Conservation (phyloP, 2,888 invertebrate genomes). For the Corbicula japonica region DNA sequence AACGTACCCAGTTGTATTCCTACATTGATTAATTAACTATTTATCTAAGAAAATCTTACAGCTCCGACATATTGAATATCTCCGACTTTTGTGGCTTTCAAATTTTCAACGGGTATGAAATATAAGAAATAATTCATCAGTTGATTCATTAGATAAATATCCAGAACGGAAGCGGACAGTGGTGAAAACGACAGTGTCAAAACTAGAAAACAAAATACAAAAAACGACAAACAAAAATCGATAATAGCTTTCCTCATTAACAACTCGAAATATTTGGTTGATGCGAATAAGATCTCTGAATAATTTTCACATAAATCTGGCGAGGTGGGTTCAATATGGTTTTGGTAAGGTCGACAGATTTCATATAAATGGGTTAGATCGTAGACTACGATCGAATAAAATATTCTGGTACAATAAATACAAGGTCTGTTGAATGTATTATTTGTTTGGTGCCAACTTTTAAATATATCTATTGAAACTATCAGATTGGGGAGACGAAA, state of each 20-base stretch:
- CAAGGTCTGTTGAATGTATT: slow-evolving; percentile 32
- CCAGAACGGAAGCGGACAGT: slow-evolving; percentile 1
- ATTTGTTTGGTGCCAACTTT: slow-evolving; percentile 36
- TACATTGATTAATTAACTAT: slow-evolving; percentile 30
- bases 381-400: slow-evolving; percentile 39
- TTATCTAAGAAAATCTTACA: slow-evolving; percentile 29
- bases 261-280: slow-evolving; percentile 24
- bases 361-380: slow-evolving; percentile 36
- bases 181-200: background rate
- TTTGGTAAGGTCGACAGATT: slow-evolving; percentile 37
- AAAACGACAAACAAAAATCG: too few relatives aligned
- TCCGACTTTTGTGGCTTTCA: slow-evolving; percentile 17
- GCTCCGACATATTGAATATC: slow-evolving; percentile 29
- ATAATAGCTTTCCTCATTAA: slow-evolving; percentile 12
- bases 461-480: slow-evolving; percentile 26
- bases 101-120: slow-evolving; percentile 28
- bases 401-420: slow-evolving; percentile 8
- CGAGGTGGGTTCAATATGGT: slow-evolving; percentile 27
- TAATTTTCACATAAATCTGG: slow-evolving; percentile 63
- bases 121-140: slow-evolving; percentile 39
- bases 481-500: slow-evolving; percentile 35
- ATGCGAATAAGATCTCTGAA: slow-evolving; percentile 40
- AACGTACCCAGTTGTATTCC: too few relatives aligned
- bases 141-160: slow-evolving; percentile 24
- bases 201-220: too few relatives aligned